Conservation (phyloP, 92 coral and sea anemone species). For the Nematostella vectensis region DNA sequence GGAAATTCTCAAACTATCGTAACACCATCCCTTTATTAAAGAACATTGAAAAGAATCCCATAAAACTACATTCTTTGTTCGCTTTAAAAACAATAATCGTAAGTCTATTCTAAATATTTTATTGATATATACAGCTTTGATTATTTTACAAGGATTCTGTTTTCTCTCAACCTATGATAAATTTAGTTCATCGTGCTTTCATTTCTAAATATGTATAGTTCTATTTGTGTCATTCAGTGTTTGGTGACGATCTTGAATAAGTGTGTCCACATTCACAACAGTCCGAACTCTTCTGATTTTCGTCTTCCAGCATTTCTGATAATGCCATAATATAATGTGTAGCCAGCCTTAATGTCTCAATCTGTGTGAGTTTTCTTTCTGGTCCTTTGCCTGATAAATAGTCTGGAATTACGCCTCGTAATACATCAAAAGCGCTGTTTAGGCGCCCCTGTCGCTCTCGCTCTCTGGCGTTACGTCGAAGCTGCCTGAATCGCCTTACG, state of each 20-base stretch:
- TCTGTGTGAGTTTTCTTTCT: conserved; percentile 89
- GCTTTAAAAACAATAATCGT: too few relatives aligned
- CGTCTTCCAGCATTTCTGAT: conserved; percentile 87
- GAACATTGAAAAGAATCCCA: too few relatives aligned
- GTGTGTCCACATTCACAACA: conserved; percentile 62
- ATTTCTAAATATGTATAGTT: too few relatives aligned
- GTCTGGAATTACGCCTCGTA: conserved; percentile 93
- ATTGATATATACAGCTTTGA: too few relatives aligned
- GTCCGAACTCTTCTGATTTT: conserved; percentile 36
- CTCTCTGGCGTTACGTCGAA: conserved; percentile 93
- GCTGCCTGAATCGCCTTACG: conserved; percentile 84
- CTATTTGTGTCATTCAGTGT: too few relatives aligned
- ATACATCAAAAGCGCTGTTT: conserved; percentile 92
- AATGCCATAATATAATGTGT: conserved; percentile 92
- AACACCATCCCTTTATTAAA: not conserved
- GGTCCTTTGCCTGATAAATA: conserved; percentile 98
- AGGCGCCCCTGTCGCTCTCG: conserved; percentile 94
- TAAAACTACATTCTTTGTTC: too few relatives aligned
- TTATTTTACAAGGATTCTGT: too few relatives aligned
- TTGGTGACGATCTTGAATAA: conserved; percentile 4
- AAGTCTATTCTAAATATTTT: too few relatives aligned
- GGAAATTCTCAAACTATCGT: not conserved
- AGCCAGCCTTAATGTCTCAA: conserved; percentile 85
- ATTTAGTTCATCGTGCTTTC: too few relatives aligned
- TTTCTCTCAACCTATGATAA: too few relatives aligned